A percentile compares a stretch with the other conserved stretches of the same genome.
phyloP scores from a whole-genome alignment of 2,888 invertebrate species.

The Diarsia brunnea region DNA sequence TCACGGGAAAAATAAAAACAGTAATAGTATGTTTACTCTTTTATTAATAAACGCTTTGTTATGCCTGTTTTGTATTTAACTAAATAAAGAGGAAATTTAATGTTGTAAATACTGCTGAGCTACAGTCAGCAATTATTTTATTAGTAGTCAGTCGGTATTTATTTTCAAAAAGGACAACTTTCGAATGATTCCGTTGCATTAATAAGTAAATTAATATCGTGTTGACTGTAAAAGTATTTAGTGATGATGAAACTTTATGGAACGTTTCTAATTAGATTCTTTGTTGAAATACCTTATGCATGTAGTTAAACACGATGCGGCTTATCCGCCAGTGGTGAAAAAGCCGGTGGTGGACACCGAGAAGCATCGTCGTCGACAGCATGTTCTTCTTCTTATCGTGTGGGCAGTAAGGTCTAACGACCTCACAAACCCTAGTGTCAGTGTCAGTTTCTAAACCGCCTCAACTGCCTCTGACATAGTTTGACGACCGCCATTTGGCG shows the following conservation, averaged over 20 bases:
- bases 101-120: background rate
- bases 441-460: no score
- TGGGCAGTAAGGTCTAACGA: no score
- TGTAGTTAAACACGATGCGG: background rate
- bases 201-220: background rate
- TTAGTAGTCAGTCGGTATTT: background rate
- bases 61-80: background rate
- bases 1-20: conserved; percentile 22
- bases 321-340: no score
- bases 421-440: no score
- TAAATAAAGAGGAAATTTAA: conserved; percentile 1
- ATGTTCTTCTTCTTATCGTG: no score
- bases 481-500: no score
- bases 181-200: no score
- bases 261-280: background rate
- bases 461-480: no score
- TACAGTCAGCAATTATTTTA: background rate
- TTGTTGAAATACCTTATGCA: background rate
- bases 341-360: no score
- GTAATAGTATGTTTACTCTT: background rate
- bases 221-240: background rate
- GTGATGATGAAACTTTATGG: background rate
- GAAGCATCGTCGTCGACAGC: no score
- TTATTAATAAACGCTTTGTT: conserved; percentile 11
- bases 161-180: background rate